These are phyloP conservation scores for Stictocephala bisonia DNA, from an alignment of 2,888 invertebrate species.

Conservation along the genomic window DNA sequence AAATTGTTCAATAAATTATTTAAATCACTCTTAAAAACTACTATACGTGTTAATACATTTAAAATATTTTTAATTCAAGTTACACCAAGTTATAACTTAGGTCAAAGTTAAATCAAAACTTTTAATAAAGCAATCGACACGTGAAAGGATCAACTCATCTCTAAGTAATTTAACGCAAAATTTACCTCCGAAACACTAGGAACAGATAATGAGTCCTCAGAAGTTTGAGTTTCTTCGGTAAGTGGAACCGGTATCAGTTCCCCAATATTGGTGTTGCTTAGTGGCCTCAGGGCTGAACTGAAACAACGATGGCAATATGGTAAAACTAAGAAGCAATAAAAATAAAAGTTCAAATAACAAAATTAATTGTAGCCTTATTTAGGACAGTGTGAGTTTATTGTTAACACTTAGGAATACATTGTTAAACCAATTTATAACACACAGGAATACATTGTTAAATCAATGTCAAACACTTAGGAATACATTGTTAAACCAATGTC, in stretches of 20 bases:
- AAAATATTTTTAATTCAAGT: background rate
- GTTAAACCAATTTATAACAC: no score
- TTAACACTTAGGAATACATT: no score
- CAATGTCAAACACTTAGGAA: no score
- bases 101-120: background rate
- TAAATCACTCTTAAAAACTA: no score
- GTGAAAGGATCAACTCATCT: background rate
- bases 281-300: slow-evolving; percentile 64
- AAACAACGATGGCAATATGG: slow-evolving; percentile 14
- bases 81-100: background rate
- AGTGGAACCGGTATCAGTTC: slow-evolving; percentile 67
- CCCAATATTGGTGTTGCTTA: slow-evolving; percentile 65
- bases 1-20: no score
- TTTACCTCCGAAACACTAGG: slow-evolving; percentile 64
- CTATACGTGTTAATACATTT: no score
- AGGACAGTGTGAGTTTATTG: no score
- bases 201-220: slow-evolving; percentile 61
- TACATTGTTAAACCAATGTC: no score
- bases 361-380: no score
- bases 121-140: background rate
- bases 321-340: background rate
- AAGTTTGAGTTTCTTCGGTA: slow-evolving; percentile 61
- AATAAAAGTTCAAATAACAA: no score
- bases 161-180: no score
- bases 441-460: no score